Conservation (phyloP, 2,797 vertebrate species). For the Manis pentadactyla region DNA sequence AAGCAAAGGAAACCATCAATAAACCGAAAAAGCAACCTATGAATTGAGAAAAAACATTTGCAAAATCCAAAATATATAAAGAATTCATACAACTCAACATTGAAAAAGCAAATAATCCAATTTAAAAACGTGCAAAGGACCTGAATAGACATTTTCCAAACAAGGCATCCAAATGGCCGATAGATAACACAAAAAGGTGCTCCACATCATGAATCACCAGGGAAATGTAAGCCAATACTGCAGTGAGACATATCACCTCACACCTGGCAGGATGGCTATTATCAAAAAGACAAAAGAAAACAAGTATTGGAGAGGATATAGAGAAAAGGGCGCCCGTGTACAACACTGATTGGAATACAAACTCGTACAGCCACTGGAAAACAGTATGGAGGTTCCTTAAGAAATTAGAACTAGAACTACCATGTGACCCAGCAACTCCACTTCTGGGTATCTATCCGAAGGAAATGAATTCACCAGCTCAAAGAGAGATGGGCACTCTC, state of each 20-base stretch:
- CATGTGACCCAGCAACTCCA: not conserved
- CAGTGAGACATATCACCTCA: not conserved
- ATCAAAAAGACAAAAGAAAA: not conserved
- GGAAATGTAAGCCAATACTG: not conserved
- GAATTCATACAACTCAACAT: not conserved
- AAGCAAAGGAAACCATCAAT: not conserved
- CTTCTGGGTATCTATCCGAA: not conserved
- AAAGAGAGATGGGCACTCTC: not conserved
- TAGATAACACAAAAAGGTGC: not conserved
- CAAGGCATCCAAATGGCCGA: not conserved
- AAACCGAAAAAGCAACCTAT: not conserved
- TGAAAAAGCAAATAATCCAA: not conserved
- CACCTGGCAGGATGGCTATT: not conserved
- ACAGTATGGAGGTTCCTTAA: not conserved
- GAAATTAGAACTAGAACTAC: not conserved
- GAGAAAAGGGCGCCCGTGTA: not conserved
- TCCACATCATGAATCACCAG: not conserved
- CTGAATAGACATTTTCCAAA: not conserved
- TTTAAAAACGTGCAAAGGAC: not conserved
- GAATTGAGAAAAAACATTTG: not conserved
- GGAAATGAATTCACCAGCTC: not conserved
- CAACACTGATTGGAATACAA: not conserved
- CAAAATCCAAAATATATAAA: not conserved
- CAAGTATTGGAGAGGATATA: not conserved
- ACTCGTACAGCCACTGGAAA: too few relatives aligned